Base-by-base conservation (phyloP, 2,888 invertebrate species). In the Leucophenga maculata region DNA sequence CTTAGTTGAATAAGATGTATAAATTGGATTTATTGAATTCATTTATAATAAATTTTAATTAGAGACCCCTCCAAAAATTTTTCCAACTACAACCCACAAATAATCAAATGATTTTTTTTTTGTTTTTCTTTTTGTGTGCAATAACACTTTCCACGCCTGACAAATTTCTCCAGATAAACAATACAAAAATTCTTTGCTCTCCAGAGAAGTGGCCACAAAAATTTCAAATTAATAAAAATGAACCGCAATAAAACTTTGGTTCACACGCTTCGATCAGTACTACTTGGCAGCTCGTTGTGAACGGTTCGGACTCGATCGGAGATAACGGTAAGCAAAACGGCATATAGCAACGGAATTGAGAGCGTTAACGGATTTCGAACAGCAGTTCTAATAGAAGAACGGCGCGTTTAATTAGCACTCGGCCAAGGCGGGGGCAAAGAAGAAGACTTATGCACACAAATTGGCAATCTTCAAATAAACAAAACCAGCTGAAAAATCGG, bases 261-360 rank as follows among this genome's bases (percentile, higher is more conserved):
- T 62, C 50, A n/a, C 1, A n/a, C 50, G 50, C 57, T n/a, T 9
- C 72, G 71, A 39, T 67, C 79, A 79, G 77, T 79, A 76, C 68
- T 72, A 71, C 73, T 77, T 78, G 74, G 74, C 79, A 76, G 71
- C 75, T 79, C 74, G 69, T 67, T 72, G 80, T 69, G 74, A 57
- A 71, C 74, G 72, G 67, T 73, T 66, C 76, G 69, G 70, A 57
- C 70, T 73, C 70, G 67, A 74, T 66, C 76, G 69, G 70, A 69
- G 72, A 69, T 72, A 72, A 72, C 71, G 66, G 72, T 68, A 65
- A 62, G 44, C 20, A 48, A 22, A 9, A 60, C 31, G 39, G 69
- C 64, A 67, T 68, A 18, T 68, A 18, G 16, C 39, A 44, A 44
- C 20, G 18, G 22, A 57, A 26, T 32, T 57, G 22, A 55, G 22